Percentiles rank a stretch among this genome's conserved stretches.
These are phyloP conservation scores for Capra hircus DNA, from an alignment of 2,113 vertebrate genomes.

Conservation along the genomic window DNA sequence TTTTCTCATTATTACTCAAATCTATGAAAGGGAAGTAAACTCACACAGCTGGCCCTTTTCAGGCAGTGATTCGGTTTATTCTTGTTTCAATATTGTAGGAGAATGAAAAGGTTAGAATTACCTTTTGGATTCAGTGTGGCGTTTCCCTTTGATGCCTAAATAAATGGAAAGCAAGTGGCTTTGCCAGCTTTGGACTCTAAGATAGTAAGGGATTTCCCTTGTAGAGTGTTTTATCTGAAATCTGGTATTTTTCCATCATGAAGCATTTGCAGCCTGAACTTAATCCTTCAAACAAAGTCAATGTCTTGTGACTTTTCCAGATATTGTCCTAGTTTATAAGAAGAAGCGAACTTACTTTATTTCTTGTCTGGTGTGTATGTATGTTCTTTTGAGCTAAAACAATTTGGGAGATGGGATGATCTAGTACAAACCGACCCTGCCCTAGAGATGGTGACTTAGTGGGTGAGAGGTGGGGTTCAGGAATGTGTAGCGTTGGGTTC, in stretches of 20 bases:
- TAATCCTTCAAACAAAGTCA: constrained; percentile 29
- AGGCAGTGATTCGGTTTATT: constrained; percentile 67
- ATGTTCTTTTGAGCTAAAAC: background rate
- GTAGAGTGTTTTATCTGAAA: constrained; percentile 33
- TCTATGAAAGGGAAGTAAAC: constrained; percentile 61
- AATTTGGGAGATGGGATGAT: background rate
- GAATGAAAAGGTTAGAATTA: constrained; percentile 60
- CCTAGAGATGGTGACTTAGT: background rate
- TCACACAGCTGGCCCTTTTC: constrained; percentile 59
- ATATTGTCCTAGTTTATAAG: background rate
- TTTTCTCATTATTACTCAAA: constrained; percentile 66
- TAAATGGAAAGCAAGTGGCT: constrained; percentile 63
- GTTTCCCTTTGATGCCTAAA: constrained; percentile 67
- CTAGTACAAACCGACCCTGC: background rate
- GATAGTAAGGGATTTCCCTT: constrained; percentile 29
- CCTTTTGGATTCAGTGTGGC: constrained; percentile 52
- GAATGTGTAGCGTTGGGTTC: accelerated
- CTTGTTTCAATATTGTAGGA: constrained; percentile 52
- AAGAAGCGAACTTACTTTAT: background rate
- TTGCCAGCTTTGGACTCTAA: constrained; percentile 61
- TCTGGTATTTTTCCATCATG: constrained; percentile 37
- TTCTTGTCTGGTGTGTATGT: background rate
- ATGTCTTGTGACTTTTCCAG: background rate
- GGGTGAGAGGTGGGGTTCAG: background rate
- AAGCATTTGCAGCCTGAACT: constrained; percentile 22